phyloP scores from a whole-genome alignment of 2,888 invertebrate genomes.

The Lomographa bimaculata region DNA sequence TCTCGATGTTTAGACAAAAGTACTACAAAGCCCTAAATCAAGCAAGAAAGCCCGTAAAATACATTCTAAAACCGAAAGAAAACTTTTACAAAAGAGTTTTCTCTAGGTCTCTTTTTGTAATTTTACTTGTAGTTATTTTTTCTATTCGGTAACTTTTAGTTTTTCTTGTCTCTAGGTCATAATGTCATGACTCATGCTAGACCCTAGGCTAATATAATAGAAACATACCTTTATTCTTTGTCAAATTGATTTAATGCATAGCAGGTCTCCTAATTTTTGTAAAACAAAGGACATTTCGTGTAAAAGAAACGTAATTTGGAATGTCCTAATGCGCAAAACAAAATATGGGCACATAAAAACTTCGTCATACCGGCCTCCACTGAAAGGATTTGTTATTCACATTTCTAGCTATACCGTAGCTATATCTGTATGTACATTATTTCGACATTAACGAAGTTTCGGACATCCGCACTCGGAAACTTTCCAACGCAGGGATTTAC shows the following conservation, averaged over 20 bases:
- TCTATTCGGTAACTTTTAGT: too few relatives aligned
- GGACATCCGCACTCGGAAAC: slow-evolving; percentile 55
- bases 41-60: background rate
- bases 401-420: slow-evolving; percentile 13
- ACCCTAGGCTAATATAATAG: too few relatives aligned
- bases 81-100: background rate
- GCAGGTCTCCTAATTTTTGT: background rate
- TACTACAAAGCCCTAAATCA: background rate
- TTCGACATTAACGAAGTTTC: slow-evolving; percentile 67
- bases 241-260: background rate
- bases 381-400: slow-evolving; percentile 8
- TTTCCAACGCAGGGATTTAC: slow-evolving; percentile 51
- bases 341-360: slow-evolving; percentile 7
- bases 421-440: slow-evolving; percentile 51
- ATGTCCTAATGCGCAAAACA: slow-evolving; percentile 5
- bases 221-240: too few relatives aligned
- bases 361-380: slow-evolving; percentile 6
- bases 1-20: too few relatives aligned
- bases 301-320: slow-evolving; percentile 3
- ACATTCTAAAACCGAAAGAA: background rate
- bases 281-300: background rate
- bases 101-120: background rate
- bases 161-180: too few relatives aligned
- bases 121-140: too few relatives aligned
- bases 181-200: too few relatives aligned